These are phyloP conservation scores for Rhopalosiphum nymphaeae DNA, from an alignment of 2,888 invertebrate genomes.

Conservation along the genomic window DNA sequence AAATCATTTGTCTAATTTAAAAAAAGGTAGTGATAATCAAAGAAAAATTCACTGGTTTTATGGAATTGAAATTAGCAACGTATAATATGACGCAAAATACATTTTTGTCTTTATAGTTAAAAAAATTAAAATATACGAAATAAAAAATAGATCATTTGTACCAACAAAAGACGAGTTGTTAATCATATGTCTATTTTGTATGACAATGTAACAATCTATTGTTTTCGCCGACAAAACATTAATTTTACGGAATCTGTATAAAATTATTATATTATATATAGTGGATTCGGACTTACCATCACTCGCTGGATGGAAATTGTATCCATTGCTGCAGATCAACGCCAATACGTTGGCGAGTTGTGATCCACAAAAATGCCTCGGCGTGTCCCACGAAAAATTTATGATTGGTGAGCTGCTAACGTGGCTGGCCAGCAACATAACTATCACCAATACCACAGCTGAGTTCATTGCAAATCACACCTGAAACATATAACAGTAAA, in stretches of 20 bases:
- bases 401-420: slow-evolving; percentile 54
- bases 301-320: slow-evolving; percentile 63
- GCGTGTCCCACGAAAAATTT: slow-evolving; percentile 60
- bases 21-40: not conserved
- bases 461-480: slow-evolving; percentile 58
- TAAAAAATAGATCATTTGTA: not conserved
- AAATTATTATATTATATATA: not conserved
- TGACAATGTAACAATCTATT: not conserved
- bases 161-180: not conserved
- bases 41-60: not conserved
- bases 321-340: slow-evolving; percentile 65
- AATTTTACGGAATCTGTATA: too few relatives aligned
- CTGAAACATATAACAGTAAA: slow-evolving; percentile 31
- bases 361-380: slow-evolving; percentile 65
- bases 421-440: slow-evolving; percentile 62
- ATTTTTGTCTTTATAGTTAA: not conserved
- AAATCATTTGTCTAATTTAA: not conserved
- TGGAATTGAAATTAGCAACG: not conserved
- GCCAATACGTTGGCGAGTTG: slow-evolving; percentile 65
- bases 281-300: slow-evolving; percentile 33
- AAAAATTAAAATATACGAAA: too few relatives aligned
- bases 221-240: too few relatives aligned
- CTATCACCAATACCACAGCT: slow-evolving; percentile 40
- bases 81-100: not conserved
- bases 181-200: not conserved